These are phyloP conservation scores for Mormyrus proboscirostris DNA, from an alignment of 2,797 vertebrate genomes.

Conservation along the genomic window DNA sequence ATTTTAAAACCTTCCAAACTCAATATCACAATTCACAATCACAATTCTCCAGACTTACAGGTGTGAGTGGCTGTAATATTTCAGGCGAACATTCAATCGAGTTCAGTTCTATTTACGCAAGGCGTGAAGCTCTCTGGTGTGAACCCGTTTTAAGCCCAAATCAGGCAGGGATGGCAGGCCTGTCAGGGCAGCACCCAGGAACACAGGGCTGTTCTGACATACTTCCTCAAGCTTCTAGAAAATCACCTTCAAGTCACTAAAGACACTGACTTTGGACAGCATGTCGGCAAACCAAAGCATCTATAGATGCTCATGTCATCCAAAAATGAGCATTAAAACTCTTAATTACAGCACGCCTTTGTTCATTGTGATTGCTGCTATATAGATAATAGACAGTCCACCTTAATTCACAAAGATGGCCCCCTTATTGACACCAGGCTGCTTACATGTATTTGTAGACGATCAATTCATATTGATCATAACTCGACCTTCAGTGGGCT, in stretches of 20 bases:
- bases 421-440: constrained; percentile 67
- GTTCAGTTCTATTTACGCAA: background rate
- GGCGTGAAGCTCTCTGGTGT: background rate
- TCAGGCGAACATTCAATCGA: background rate
- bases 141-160: background rate
- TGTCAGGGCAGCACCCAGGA: background rate
- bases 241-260: background rate
- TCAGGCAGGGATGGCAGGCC: background rate
- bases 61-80: background rate
- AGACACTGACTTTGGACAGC: background rate
- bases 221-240: background rate
- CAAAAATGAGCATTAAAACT: background rate
- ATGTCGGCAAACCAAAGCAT: background rate
- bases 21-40: background rate
- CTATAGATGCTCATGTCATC: background rate
- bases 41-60: background rate
- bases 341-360: background rate
- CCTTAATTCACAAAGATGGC: constrained; percentile 68
- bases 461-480: constrained; percentile 82
- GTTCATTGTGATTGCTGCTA: background rate
- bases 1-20: background rate
- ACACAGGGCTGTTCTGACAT: background rate
- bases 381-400: constrained; percentile 43
- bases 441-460: constrained; percentile 76
- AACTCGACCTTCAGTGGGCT: constrained; percentile 70